Base-by-base conservation (phyloP, 2,797 vertebrate species). In the Anableps anableps region DNA sequence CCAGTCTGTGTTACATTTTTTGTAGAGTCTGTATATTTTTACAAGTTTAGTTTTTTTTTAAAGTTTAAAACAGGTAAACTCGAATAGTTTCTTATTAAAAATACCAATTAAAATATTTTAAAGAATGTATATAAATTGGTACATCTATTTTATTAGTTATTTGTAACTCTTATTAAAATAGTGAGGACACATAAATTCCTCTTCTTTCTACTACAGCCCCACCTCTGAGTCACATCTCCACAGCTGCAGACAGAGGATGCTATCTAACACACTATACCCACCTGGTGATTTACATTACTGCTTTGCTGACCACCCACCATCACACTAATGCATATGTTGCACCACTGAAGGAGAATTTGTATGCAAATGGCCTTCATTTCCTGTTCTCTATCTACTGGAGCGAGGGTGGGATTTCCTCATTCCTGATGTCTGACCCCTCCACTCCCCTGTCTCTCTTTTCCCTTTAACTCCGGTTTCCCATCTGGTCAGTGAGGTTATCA, bases 331-430 rank as follows among this genome's bases (percentile, higher is more conserved):
- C 89, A 90, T 73, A 87, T 83, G 74, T 76, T 83, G 58, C 77
- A 60, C 38, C 29, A 19, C 77, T 53, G 77, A 83, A 88, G 81
- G 53, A 80, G 80, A 91, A 79, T 90, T 85, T 89, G 86, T 89
- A 93, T 92, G 92, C 86, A 93, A 92, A 91, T 84, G 75, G 79
- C 26, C 0, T 50, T 76, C 31, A 77, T 88, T 95, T 95, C 93
- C 93, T 94, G 93, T 85, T 74, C 82, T 84, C 86, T 91, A 86
- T 92, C 90, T 89, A 71, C 73, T 50, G 81, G 80, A 86, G 80
- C 88, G 88, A 86, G 90, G 92, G 90, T 91, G 92, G 93, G 92
- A 93, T 90, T 93, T 95, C 94, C 94, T 95, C 93, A 93, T 93
- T 93, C 90, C 88, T 91, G 90, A 83, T 21, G 60, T 89, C 88